Percentiles rank a stretch among this genome's conserved stretches.
phyloP scores from a whole-genome alignment of 2,888 invertebrate species.

The Rotaria macrura region DNA sequence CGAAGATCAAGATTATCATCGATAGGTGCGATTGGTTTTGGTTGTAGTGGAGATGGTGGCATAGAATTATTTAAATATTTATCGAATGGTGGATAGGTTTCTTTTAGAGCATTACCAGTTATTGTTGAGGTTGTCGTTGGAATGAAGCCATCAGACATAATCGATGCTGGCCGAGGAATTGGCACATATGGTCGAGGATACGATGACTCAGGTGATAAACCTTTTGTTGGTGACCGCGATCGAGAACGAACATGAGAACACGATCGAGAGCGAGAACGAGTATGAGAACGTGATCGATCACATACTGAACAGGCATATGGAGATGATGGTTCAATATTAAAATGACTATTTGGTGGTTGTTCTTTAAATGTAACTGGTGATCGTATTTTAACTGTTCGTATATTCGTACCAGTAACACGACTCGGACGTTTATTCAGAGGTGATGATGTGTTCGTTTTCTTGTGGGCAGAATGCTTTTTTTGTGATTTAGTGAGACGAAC shows the following conservation, averaged over 20 bases:
- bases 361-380: not conserved
- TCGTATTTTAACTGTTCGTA: not conserved
- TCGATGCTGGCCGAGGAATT: not conserved
- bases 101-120: not conserved
- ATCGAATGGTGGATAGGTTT: conserved; percentile 1
- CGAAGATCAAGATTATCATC: not conserved
- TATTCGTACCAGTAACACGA: not conserved
- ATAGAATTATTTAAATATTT: not conserved
- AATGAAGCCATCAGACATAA: conserved; percentile 7
- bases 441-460: not conserved
- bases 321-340: not conserved
- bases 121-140: not conserved
- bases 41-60: not conserved
- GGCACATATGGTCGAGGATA: not conserved
- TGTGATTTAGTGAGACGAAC: not conserved
- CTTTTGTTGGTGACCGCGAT: not conserved
- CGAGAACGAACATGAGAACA: not conserved
- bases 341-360: not conserved
- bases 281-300: conserved; percentile 5
- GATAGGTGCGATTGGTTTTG: not conserved
- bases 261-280: conserved; percentile 1
- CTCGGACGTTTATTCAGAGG: not conserved
- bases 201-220: not conserved
- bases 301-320: not conserved
- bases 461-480: not conserved